A percentile compares a stretch with the other conserved stretches of the same genome.
phyloP scores from a whole-genome alignment of 2,113 vertebrate genomes.

The Tympanuchus pallidicinctus region DNA sequence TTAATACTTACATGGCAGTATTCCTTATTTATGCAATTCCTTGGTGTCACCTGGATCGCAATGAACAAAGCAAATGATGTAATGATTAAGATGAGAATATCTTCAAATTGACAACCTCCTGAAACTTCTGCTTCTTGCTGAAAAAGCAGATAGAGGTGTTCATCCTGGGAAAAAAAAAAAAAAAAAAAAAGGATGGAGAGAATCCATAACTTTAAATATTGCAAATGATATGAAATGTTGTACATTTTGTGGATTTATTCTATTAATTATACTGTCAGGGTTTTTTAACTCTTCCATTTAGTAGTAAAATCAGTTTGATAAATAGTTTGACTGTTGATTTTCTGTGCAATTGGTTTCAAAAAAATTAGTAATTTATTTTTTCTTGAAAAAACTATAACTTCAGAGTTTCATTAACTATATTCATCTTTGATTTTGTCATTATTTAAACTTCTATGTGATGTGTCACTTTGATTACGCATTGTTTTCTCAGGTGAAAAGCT shows the following conservation, averaged over 20 bases:
- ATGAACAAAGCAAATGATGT: neutral
- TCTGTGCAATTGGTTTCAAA: neutral
- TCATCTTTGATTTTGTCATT: neutral
- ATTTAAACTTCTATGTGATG: neutral
- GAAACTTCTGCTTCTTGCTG: neutral
- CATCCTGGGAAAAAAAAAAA: neutral
- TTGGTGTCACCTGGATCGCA: neutral
- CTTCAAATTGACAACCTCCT: neutral
- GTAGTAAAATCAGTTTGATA: neutral
- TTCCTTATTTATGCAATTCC: neutral
- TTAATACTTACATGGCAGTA: neutral
- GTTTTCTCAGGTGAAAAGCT: neutral
- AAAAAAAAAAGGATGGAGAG: neutral
- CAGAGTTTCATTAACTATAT: neutral
- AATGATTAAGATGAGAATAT: neutral
- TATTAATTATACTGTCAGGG: neutral
- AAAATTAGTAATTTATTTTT: neutral
- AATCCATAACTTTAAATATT: neutral
- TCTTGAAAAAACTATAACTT: neutral
- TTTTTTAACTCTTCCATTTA: neutral
- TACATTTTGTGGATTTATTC: neutral
- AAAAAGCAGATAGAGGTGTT: neutral
- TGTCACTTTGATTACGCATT: neutral
- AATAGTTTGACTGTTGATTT: neutral
- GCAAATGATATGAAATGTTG: neutral